These are phyloP conservation scores for Apis mellifera DNA, from an alignment of 1,140 invertebrate genomes.

Conservation along the genomic window Amel_HAv3.1 CM009940.2:2742001-2742500, in stretches of 20 bases:
- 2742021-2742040: too few relatives aligned
- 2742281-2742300: too few relatives aligned
- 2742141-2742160: neutral
- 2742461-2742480: slow-evolving; percentile 43
- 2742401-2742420: slow-evolving; percentile 38
- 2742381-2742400: slow-evolving; percentile 19
- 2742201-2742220: neutral
- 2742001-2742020: neutral
- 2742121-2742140: neutral
- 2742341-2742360: neutral
- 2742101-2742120: slow-evolving; percentile 2
- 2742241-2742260: neutral
- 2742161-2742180: too few relatives aligned
- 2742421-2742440: slow-evolving; percentile 61
- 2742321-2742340: neutral
- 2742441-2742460: slow-evolving; percentile 56
- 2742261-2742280: neutral
- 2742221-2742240: neutral
- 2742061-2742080: neutral
- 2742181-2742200: slow-evolving; percentile 22
- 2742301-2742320: too few relatives aligned
- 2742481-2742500: slow-evolving; percentile 34
- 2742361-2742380: neutral
- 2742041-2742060: neutral
- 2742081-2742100: slow-evolving; percentile 7